Conservation (phyloP, 37 sponge, comb jelly and placozoan species). For the Geodia barretti region DNA sequence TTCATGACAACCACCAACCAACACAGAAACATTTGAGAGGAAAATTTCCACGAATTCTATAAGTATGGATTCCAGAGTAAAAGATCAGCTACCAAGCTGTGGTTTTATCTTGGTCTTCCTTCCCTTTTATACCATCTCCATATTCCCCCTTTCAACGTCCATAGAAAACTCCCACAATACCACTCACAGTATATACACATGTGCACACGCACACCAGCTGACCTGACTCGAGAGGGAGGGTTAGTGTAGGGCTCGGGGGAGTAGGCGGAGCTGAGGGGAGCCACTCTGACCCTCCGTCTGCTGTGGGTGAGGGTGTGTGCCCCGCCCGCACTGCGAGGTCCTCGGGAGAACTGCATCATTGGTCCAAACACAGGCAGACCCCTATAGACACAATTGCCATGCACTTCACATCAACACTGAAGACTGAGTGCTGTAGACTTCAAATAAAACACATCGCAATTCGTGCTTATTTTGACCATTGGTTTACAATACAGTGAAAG, state of each 20-base stretch:
- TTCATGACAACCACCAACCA: neutral
- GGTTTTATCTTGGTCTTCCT: no score
- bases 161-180: no score
- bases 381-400: neutral
- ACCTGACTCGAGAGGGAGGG: constrained; percentile 1
- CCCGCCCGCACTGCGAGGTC: constrained; percentile 82
- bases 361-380: constrained; percentile 17
- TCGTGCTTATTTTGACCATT: no score
- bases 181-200: constrained; percentile 9
- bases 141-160: no score
- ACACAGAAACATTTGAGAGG: no score
- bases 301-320: constrained; percentile 82
- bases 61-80: no score
- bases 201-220: neutral
- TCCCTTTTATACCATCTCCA: no score
- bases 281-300: constrained; percentile 62
- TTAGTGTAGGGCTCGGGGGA: constrained; percentile 21
- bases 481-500: no score
- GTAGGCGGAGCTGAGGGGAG: constrained; percentile 45
- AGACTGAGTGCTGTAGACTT: no score
- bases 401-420: neutral
- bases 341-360: constrained; percentile 40
- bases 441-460: no score
- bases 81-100: no score
- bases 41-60: no score